Base-by-base conservation (phyloP, 2,888 invertebrate genomes). In the Theristus sp. region DNA sequence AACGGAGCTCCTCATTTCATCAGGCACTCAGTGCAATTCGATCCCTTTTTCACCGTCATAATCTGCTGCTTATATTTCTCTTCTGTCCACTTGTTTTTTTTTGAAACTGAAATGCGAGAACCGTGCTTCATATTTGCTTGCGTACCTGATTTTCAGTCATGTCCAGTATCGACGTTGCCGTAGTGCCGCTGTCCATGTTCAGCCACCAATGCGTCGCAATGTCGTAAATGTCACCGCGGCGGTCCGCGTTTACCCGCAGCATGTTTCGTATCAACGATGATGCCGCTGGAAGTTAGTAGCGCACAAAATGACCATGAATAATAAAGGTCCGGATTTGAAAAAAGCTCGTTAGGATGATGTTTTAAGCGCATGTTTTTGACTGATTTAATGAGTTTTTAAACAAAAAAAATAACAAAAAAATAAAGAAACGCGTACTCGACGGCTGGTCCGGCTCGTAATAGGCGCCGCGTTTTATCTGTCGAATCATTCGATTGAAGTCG, bases 191-290 rank as follows among this genome's bases (percentile, higher is more conserved):
- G 59, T 71, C 71, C 27, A 72, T 61, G 65, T 96, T 94, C 63
- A 96, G 87, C 96, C 96, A 98, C 87, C 89, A 86, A 78, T 98
- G 89, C 55, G 84, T 83, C 73, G 94, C 91, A 65, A 98, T 91
- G 74, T 88, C 89, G 64, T 87, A 86, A 66, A 98, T 89, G 69
- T 86, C 87, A 13, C 93, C 90, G 66, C 96, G 82, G 71, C 86
- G 83, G 57, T 83, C 80, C 0, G 94, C 89, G 71, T 87, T 86
- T 53, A 94, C 91, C 0, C 89, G 89, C 69, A 98, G 80, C 86
- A 98, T 89, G 67, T 88, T 87, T 58, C 88, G 82, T 65, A 98
- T 94, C 58, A 98, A 80, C 57, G 89, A 85, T 3, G 94, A 93
- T 0, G 94, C 94, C 68, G 85, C 89, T 87, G 79, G 29, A 81